Conservation (phyloP, 2,888 invertebrate species). For the Troides helena region DNA sequence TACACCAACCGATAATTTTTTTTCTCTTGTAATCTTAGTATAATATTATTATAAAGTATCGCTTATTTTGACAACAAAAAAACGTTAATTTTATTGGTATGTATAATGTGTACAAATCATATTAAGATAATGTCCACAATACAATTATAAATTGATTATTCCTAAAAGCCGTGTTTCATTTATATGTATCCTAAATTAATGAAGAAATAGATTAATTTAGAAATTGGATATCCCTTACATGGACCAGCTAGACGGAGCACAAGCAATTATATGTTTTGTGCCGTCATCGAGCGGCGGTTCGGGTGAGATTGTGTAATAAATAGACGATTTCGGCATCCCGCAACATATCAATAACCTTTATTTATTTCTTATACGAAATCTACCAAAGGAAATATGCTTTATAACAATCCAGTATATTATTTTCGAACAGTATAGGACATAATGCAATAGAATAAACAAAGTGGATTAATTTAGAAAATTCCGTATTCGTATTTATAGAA, state of each 20-base stretch:
- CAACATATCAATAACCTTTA: slow-evolving; percentile 7
- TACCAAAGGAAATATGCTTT: background rate
- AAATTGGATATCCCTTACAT: slow-evolving; percentile 44
- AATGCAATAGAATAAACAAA: background rate
- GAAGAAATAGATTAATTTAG: slow-evolving; percentile 43
- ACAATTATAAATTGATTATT: slow-evolving; percentile 8
- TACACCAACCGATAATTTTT: no score
- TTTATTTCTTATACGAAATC: background rate
- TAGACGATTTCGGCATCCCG: slow-evolving; percentile 32
- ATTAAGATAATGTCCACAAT: background rate
- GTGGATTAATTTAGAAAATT: background rate
- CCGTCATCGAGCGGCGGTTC: slow-evolving; percentile 39
- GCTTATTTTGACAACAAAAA: background rate
- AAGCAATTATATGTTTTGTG: slow-evolving; percentile 37
- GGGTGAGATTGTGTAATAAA: slow-evolving; percentile 44
- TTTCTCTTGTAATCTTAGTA: background rate
- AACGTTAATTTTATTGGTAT: background rate
- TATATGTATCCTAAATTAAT: slow-evolving; percentile 31
- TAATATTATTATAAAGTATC: background rate
- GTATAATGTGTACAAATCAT: background rate
- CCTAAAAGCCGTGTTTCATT: slow-evolving; percentile 35
- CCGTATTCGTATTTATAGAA: no score
- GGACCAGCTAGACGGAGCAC: slow-evolving; percentile 48
- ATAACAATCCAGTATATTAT: background rate
- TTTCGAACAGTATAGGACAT: background rate